Evolutionary conservation across 2,888 invertebrate species (phyloP), one percentile per base, ranked within the genome.

Genomic region (Acanthosepion lycidas): DNA sequence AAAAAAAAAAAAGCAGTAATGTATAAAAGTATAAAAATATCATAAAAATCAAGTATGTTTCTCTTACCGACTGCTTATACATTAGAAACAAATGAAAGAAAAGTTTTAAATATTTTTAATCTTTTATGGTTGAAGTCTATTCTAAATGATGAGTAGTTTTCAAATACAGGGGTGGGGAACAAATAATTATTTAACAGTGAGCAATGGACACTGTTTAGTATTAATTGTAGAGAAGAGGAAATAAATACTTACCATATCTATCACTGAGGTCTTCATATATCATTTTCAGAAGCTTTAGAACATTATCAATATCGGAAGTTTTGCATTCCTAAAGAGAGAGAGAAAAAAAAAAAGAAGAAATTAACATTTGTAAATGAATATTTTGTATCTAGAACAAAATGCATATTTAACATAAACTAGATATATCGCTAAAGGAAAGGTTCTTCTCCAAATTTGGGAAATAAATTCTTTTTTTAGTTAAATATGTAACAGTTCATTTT

Each of bases 211-310:
- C 42, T 42, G 42, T 42, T 42, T 42, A 42, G 42, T 42, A 78
- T 18, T 78, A n/a, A 78, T n/a, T n/a, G 12, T 3, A 78, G 12
- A 2, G 28, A 18, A 28, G 28, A 23, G 28, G 26, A 18, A n/a
- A n/a, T n/a, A 78, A 78, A 78, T 93, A 93, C 93, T 93, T 53
- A 93, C 93, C 93, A 93, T 93, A 93, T 93, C 33, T 93, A n/a
- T 53, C 18, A 93, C 93, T 93, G n/a, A 93, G 53, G 53, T 93
- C 15, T 49, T 93, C 93, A 93, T 49, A 53, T 26, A 93, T n/a
- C 51, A 93, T 93, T 33, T 93, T 93, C 51, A 93, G 53, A 53
- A 93, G 49, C 12, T 33, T 93, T 53, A 93, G 49, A 53, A 93
- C 48, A 18, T n/a, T 53, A 93, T 93, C 49, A 49, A 93, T 93